phyloP scores from a whole-genome alignment of 2,113 vertebrate genomes.

The Indicator maculatus region DNA sequence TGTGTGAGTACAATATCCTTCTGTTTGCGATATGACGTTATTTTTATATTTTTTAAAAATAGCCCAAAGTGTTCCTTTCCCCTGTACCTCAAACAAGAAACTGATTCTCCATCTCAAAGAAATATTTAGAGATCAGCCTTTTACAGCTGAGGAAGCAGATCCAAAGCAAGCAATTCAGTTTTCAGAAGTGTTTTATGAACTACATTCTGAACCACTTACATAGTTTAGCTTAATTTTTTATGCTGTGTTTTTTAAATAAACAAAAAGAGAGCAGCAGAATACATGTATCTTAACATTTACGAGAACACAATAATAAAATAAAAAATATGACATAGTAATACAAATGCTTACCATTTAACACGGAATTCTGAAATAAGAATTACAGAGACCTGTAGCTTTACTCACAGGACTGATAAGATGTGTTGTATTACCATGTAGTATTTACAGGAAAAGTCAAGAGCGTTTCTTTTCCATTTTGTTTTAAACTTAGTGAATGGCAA shows the following conservation, averaged over 20 bases:
- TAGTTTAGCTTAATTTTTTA: constrained; percentile 26
- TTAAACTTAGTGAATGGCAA: not conserved
- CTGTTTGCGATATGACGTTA: not conserved
- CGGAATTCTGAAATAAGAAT: constrained; percentile 48
- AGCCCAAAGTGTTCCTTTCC: not conserved
- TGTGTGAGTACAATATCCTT: not conserved
- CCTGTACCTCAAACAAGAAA: not conserved
- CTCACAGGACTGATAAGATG: not conserved
- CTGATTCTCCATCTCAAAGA: not conserved
- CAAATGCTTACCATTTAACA: constrained; percentile 16
- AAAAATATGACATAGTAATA: not conserved
- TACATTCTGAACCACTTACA: constrained; percentile 28
- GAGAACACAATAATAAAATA: not conserved
- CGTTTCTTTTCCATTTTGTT: constrained; percentile 51
- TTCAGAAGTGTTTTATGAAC: constrained; percentile 56
- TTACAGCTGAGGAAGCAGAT: constrained; percentile 33
- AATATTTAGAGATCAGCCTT: constrained; percentile 11
- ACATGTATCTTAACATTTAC: not conserved
- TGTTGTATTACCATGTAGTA: not conserved
- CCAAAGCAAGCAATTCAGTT: constrained; percentile 50
- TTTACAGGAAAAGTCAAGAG: not conserved
- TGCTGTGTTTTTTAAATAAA: constrained; percentile 8
- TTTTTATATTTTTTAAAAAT: not conserved
- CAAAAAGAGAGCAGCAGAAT: not conserved
- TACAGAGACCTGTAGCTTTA: constrained; percentile 32